These are phyloP conservation scores for Coregonus sp. DNA, from an alignment of 2,797 vertebrate species.

Conservation along the genomic window DNA sequence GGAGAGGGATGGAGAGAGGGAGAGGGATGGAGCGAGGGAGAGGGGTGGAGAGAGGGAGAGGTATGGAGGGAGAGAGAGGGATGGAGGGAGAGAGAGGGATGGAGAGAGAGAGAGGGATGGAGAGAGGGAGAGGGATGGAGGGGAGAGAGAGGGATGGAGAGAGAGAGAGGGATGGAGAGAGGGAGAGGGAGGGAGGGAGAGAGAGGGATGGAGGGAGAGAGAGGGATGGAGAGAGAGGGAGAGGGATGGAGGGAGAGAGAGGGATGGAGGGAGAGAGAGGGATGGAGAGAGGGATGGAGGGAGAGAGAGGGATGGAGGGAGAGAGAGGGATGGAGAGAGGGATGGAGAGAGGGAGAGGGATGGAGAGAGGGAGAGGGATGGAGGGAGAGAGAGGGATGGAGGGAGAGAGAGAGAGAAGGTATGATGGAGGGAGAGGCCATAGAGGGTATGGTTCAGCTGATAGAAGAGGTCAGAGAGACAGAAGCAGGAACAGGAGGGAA, in stretches of 20 bases:
- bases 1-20: background rate
- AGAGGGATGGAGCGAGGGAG: background rate
- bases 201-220: constrained; percentile 42
- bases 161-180: background rate
- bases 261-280: background rate
- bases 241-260: too few species aligned
- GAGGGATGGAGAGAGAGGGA: background rate
- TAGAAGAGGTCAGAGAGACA: background rate
- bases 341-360: background rate
- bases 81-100: too few species aligned
- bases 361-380: constrained; percentile 15
- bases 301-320: background rate
- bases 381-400: constrained; percentile 2
- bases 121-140: background rate
- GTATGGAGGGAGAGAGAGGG: background rate
- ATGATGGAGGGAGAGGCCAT: background rate
- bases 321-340: background rate
- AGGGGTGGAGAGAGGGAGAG: constrained; percentile 44
- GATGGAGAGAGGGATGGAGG: background rate
- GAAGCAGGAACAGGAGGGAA: background rate
- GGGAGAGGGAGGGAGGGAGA: background rate
- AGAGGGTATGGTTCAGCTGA: background rate
- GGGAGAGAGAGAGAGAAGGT: background rate
- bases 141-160: background rate
- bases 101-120: background rate